Evolutionary conservation across 2,888 invertebrate species (phyloP).

Genomic region (Aplocera efformata): DNA sequence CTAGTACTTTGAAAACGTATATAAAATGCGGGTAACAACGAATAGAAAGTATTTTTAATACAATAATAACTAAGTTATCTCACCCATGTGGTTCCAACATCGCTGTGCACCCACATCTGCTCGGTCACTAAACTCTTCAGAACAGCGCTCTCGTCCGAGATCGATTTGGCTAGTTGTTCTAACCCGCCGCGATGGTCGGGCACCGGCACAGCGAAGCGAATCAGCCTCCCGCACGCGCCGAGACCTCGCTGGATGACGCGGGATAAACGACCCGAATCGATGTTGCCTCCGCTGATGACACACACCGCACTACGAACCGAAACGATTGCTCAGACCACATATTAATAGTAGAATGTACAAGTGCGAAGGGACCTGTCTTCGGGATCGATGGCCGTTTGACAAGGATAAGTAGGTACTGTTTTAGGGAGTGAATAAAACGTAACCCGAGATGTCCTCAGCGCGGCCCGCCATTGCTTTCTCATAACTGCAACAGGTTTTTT

Average conservation of each 20-base stretch:
- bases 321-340: too few relatives aligned
- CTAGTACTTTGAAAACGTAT: too few relatives aligned
- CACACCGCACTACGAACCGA: constrained; percentile 82
- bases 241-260: constrained; percentile 89
- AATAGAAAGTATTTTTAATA: too few relatives aligned
- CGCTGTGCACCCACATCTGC: constrained; percentile 70
- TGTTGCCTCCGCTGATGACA: constrained; percentile 89
- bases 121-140: constrained; percentile 68
- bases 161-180: constrained; percentile 78
- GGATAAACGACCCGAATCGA: constrained; percentile 88
- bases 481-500: too few relatives aligned
- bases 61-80: constrained; percentile 23
- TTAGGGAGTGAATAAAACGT: too few relatives aligned
- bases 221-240: constrained; percentile 85
- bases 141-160: constrained; percentile 58
- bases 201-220: constrained; percentile 85
- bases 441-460: too few relatives aligned
- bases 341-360: too few relatives aligned
- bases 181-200: constrained; percentile 88
- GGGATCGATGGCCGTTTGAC: too few relatives aligned
- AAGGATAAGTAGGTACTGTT: too few relatives aligned
- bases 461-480: too few relatives aligned
- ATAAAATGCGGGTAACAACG: too few relatives aligned
- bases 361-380: too few relatives aligned
- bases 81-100: constrained; percentile 66